Evolutionary conservation across 2,113 vertebrate genomes (phyloP), one percentile per base, ranked within the genome.

Genomic region (Centropus bengalensis): DNA sequence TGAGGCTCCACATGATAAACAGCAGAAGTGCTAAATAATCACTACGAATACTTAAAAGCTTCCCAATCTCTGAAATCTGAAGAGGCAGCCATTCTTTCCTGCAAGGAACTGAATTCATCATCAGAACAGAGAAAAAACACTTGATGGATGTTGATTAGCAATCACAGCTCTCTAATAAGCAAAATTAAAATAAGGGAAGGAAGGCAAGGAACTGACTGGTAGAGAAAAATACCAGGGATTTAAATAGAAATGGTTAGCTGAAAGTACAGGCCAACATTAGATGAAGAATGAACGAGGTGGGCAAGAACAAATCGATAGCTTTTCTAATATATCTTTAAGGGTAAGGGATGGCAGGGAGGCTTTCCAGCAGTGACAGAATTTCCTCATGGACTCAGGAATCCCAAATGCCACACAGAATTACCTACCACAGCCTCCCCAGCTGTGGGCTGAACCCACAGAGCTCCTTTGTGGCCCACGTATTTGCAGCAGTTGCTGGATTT

Each of bases 11-110:
- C 52, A 32, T 54, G 38, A 63, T 59, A 70, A 85, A 78, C 30
- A 81, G 45, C 40, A 73, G 16, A 94, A 94, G 28, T 86, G 56
- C 69, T 91, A 88, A 92, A 86, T 78, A 93, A 78, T 83, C 51
- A 82, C n/a, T 38, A 81, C 40, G 59, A 78, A 82, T 88, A 92
- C 58, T 94, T 55, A 67, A 86, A 78, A 73, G 47, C 45, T 80
- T 82, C 60, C 26, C 56, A 55, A 44, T 78, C 78, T 87, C 69
- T 66, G 82, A 78, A 93, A 91, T 80, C 36, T 93, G 73, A 86
- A 80, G 30, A 90, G 21, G 0, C 42, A 81, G 78, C 17, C 30
- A 47, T 84, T 91, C 36, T 86, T 89, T 84, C 30, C 51, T 74
- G 23, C 44, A 66, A 88, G 58, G n/a, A 96, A 54, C 66, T 73